These are phyloP conservation scores for Pituophis catenifer DNA, from an alignment of 2,113 vertebrate species.

Conservation along the genomic window DNA sequence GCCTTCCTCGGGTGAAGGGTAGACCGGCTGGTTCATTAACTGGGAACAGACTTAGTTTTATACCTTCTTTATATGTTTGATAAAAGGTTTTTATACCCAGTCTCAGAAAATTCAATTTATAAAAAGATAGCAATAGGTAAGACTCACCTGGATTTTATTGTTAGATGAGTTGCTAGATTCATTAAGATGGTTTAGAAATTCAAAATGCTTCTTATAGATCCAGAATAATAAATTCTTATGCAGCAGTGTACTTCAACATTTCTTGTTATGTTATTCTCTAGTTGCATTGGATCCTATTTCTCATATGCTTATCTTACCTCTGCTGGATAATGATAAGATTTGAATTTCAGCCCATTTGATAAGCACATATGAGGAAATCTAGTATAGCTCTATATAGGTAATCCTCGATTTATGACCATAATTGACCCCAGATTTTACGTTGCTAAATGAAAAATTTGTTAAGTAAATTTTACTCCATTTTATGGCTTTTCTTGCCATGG, in stretches of 20 bases:
- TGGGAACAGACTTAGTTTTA: conserved; percentile 13
- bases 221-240: neutral
- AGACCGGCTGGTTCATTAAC: conserved; percentile 21
- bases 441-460: neutral
- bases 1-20: conserved; percentile 28
- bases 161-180: neutral
- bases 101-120: conserved; percentile 11
- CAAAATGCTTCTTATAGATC: neutral
- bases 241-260: neutral
- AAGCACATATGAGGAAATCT: neutral
- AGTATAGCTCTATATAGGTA: neutral
- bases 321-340: neutral
- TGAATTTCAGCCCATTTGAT: neutral
- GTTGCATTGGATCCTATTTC: neutral
- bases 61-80: conserved; percentile 1
- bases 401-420: neutral
- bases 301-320: neutral
- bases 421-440: neutral
- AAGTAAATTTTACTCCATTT: neutral
- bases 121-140: neutral
- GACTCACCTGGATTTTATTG: neutral
- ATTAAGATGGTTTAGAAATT: neutral
- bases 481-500: neutral
- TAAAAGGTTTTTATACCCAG: conserved; percentile 14
- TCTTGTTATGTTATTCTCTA: neutral